phyloP scores from a whole-genome alignment of 2,888 invertebrate genomes.

The Abrostola triplasia region DNA sequence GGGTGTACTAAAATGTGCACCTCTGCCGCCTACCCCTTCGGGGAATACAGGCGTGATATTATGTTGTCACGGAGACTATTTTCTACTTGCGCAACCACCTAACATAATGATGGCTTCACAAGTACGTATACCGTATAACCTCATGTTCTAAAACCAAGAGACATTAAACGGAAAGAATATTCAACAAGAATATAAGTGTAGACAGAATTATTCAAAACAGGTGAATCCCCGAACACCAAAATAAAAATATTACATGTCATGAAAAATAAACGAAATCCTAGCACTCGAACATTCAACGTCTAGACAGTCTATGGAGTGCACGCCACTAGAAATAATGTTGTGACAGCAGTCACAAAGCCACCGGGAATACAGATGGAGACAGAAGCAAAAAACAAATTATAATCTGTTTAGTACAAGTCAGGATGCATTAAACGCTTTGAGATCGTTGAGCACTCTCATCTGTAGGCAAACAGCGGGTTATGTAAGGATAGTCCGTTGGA shows the following conservation, averaged over 20 bases:
- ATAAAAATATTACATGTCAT: not conserved
- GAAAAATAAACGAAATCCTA: not conserved
- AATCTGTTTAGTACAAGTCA: slow-evolving; percentile 38
- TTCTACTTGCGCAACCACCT: no score
- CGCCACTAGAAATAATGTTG: slow-evolving; percentile 18
- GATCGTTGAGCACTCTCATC: slow-evolving; percentile 38
- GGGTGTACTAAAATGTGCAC: no score
- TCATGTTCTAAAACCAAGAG: no score
- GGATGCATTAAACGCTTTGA: slow-evolving; percentile 34
- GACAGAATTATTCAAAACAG: no score
- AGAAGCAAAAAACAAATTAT: slow-evolving; percentile 41
- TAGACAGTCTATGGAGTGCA: slow-evolving; percentile 14
- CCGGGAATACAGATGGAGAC: slow-evolving; percentile 9
- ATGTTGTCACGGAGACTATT: no score
- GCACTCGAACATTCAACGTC: not conserved
- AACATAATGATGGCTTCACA: no score
- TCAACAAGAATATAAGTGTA: no score
- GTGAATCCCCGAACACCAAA: not conserved
- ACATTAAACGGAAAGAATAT: no score
- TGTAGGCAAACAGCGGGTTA: slow-evolving; percentile 21
- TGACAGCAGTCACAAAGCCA: slow-evolving; percentile 12
- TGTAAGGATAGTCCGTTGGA: no score
- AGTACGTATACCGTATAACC: no score
- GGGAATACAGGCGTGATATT: no score
- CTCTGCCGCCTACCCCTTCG: no score